Conservation (phyloP, 2,797 vertebrate genomes). For the Kryptopterus vitreolus region DNA sequence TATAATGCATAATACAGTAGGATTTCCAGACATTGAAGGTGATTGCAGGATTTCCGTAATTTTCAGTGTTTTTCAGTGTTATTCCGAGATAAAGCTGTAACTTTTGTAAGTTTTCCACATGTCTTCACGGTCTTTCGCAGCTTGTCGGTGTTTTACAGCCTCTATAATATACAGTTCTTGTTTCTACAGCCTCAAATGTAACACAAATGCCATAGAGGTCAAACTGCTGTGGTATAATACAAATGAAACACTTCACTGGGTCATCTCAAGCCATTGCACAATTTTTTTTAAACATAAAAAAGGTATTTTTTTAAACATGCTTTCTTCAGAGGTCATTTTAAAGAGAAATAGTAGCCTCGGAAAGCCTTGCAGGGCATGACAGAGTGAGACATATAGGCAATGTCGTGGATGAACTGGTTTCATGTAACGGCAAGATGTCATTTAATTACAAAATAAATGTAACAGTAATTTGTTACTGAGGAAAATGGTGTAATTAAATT, state of each 20-base stretch:
- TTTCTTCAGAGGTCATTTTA: background rate
- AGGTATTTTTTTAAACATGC: background rate
- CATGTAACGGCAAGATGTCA: too few relatives aligned
- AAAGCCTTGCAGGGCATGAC: too few relatives aligned
- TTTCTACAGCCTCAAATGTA: background rate
- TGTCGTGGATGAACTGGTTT: too few relatives aligned
- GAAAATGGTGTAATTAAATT: too few relatives aligned
- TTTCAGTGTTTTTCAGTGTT: background rate
- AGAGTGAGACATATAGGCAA: too few relatives aligned
- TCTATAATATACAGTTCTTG: background rate
- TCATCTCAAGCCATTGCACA: background rate
- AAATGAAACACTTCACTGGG: background rate
- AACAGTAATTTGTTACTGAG: too few relatives aligned
- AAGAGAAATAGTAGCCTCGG: too few relatives aligned
- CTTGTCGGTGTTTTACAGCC: background rate
- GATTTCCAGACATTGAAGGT: background rate
- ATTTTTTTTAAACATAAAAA: background rate
- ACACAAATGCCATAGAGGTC: background rate
- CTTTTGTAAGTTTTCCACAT: background rate
- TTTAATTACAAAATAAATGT: too few relatives aligned
- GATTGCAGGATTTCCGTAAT: background rate
- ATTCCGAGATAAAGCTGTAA: background rate
- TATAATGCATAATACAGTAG: background rate
- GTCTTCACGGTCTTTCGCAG: background rate
- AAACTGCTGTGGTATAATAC: background rate